A percentile compares a stretch with the other conserved stretches of the same genome.
phyloP scores from a whole-genome alignment of 2,888 invertebrate species.

The Osmoderma eremita region DNA sequence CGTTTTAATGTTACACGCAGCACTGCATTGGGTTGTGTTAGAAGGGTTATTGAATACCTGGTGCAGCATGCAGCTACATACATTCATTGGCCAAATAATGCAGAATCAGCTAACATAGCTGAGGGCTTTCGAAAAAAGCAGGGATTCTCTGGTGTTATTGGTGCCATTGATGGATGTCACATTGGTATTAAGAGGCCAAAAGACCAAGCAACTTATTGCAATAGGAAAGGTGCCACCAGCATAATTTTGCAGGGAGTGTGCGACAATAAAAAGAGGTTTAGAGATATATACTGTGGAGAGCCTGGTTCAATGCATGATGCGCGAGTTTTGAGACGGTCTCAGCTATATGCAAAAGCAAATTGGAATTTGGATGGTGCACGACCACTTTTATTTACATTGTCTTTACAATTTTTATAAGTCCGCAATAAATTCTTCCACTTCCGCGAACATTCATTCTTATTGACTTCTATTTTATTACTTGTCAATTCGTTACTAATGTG shows the following conservation, averaged over 20 bases:
- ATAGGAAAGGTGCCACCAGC: slow-evolving; percentile 46
- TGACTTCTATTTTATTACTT: too few relatives aligned
- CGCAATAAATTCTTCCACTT: too few relatives aligned
- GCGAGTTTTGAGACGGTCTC: slow-evolving; percentile 48
- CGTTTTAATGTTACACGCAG: slow-evolving; percentile 2
- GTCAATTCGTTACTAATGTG: too few relatives aligned
- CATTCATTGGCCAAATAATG: background rate
- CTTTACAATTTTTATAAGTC: too few relatives aligned
- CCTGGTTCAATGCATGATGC: too few relatives aligned
- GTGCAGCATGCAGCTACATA: background rate
- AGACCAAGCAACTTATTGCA: slow-evolving; percentile 46
- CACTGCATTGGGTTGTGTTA: background rate
- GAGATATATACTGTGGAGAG: slow-evolving; percentile 51
- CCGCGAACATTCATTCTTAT: too few relatives aligned
- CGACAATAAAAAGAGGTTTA: slow-evolving; percentile 50
- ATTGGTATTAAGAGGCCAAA: slow-evolving; percentile 4
- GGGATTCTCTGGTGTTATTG: slow-evolving; percentile 21
- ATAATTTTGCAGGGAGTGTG: slow-evolving; percentile 51
- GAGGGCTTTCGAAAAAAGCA: background rate
- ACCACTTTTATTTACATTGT: too few relatives aligned
- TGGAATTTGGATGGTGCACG: background rate
- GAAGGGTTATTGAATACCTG: background rate
- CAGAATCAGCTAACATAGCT: background rate
- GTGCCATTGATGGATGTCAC: slow-evolving; percentile 40
- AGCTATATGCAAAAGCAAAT: slow-evolving; percentile 32